Percentiles rank a stretch among this genome's conserved stretches.
These are phyloP conservation scores for Drosophila fuyamai DNA, from an alignment of 1,140 invertebrate genomes.

Conservation along the genomic window DNA sequence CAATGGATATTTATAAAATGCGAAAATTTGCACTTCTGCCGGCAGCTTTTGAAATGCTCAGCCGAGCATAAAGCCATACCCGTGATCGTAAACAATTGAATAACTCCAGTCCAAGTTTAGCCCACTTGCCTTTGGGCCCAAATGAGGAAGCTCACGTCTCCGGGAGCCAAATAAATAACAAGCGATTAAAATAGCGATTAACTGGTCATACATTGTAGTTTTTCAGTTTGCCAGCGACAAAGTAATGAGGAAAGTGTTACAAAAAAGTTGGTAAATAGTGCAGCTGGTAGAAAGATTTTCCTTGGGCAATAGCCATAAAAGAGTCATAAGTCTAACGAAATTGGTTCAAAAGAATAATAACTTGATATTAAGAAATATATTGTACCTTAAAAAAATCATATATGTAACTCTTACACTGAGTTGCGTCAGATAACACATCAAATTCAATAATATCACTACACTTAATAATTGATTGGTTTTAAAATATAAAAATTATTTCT, in stretches of 20 bases:
- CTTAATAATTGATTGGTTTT: neutral
- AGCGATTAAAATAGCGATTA: conserved; percentile 31
- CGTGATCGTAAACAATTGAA: conserved; percentile 64
- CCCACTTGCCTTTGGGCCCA: conserved; percentile 18
- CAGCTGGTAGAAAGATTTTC: neutral
- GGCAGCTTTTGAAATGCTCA: conserved; percentile 58
- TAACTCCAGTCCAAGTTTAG: conserved; percentile 44
- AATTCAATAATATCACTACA: neutral
- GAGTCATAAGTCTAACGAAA: neutral
- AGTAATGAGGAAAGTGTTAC: conserved; percentile 21
- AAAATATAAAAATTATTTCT: too few species aligned
- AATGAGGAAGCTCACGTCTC: conserved; percentile 54
- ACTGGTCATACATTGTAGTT: conserved; percentile 48
- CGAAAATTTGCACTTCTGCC: conserved; percentile 60
- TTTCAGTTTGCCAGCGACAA: conserved; percentile 24
- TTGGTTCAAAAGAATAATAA: neutral
- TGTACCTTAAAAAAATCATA: too few species aligned
- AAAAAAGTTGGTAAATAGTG: neutral
- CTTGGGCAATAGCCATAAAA: neutral
- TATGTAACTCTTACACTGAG: neutral
- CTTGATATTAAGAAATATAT: too few species aligned
- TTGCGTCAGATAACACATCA: neutral
- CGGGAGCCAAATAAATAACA: conserved; percentile 42
- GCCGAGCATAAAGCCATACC: conserved; percentile 51
- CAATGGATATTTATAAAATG: conserved; percentile 20